phyloP scores from a whole-genome alignment of 2,797 vertebrate genomes.

The Chromis chromis region DNA sequence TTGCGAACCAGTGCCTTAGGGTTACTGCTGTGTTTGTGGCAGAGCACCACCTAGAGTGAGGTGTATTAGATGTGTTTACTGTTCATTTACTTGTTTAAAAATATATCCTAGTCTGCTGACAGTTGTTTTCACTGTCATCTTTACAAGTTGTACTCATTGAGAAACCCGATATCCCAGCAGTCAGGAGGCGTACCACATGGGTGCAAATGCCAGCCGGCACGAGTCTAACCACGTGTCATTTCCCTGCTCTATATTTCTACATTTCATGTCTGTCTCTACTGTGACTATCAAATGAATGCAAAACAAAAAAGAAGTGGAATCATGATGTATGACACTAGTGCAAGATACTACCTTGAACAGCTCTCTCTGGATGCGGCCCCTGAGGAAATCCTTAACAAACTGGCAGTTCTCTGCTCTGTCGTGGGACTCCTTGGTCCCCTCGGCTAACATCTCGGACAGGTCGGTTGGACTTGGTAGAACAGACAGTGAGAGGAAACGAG shows the following conservation, averaged over 20 bases:
- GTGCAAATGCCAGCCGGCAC: no score
- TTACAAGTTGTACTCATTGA: neutral
- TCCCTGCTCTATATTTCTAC: no score
- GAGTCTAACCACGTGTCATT: no score
- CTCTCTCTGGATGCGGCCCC: conserved; percentile 88
- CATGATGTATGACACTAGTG: neutral
- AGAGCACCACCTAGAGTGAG: neutral
- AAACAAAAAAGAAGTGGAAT: neutral
- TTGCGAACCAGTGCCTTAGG: neutral
- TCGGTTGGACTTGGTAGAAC: conserved; percentile 80
- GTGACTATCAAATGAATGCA: no score
- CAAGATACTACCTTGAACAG: conserved; percentile 87
- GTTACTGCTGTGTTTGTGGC: neutral
- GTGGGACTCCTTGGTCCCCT: conserved; percentile 90
- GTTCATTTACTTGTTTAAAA: neutral
- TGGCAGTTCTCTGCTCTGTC: conserved; percentile 89
- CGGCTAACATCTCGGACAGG: conserved; percentile 89
- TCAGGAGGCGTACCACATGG: no score
- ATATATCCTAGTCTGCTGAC: neutral
- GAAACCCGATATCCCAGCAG: no score
- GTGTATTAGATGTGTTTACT: neutral
- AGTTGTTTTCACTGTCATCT: neutral
- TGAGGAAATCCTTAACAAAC: conserved; percentile 92
- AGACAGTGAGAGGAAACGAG: neutral
- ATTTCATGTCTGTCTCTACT: no score